Percentiles rank a stretch among this genome's conserved stretches.
Evolutionary conservation across 2,797 vertebrate species (phyloP).

Genomic region (Antrozous pallidus): DNA sequence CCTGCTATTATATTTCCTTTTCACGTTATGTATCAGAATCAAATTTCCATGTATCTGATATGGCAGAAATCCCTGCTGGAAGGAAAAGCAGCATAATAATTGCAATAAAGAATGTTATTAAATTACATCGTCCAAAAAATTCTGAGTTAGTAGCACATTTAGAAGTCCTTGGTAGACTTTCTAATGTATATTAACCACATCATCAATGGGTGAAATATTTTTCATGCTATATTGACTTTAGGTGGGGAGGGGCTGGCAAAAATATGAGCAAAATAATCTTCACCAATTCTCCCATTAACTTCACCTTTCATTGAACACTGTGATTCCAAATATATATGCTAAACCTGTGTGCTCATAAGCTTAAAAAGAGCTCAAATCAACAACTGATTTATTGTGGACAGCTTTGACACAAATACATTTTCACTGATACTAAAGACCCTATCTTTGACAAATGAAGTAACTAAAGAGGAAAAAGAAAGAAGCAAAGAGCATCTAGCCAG

Average conservation of each 20-base stretch:
- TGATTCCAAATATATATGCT: background rate
- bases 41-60: background rate
- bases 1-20: background rate
- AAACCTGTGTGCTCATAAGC: background rate
- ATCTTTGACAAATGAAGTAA: background rate
- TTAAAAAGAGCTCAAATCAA: constrained; percentile 1
- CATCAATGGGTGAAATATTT: constrained; percentile 66
- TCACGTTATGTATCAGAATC: background rate
- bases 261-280: constrained; percentile 6
- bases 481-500: background rate
- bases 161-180: constrained; percentile 22
- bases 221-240: constrained; percentile 61
- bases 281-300: background rate
- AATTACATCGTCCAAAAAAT: constrained; percentile 51
- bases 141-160: constrained; percentile 26
- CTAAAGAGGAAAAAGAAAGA: background rate
- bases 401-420: constrained; percentile 12
- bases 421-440: background rate
- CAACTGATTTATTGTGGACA: background rate
- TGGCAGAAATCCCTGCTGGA: background rate
- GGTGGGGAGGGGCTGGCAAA: background rate
- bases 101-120: constrained; percentile 12
- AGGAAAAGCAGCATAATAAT: constrained; percentile 6
- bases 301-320: background rate
- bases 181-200: constrained; percentile 47